Conservation (phyloP, 2,797 vertebrate species). For the Syngnathus rostellatus region DNA sequence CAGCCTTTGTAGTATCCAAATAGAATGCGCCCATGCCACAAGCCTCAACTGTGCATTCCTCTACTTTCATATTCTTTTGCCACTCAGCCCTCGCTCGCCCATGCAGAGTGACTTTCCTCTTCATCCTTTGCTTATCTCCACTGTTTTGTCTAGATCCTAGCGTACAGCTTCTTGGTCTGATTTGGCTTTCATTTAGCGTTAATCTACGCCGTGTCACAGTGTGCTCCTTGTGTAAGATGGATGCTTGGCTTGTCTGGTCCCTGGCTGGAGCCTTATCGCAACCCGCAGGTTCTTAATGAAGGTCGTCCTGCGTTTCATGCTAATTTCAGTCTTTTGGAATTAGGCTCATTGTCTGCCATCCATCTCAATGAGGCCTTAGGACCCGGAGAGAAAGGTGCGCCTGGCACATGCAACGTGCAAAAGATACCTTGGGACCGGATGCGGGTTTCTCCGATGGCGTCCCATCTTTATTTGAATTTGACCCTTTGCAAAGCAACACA, state of each 20-base stretch:
- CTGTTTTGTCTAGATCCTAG: constrained; percentile 5
- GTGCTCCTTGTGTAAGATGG: constrained; percentile 60
- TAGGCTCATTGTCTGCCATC: constrained; percentile 23
- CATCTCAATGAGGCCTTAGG: constrained; percentile 10
- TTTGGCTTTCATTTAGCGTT: constrained; percentile 67
- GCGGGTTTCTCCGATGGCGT: too few species aligned
- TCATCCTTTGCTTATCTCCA: constrained; percentile 28
- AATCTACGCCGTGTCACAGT: constrained; percentile 57
- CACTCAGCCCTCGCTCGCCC: neutral
- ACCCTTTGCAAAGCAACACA: neutral
- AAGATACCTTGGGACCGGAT: too few species aligned
- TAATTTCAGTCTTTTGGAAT: constrained; percentile 51
- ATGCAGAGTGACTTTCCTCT: constrained; percentile 20
- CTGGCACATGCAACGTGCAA: too few species aligned
- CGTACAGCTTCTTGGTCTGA: constrained; percentile 32
- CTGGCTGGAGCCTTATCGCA: constrained; percentile 55
- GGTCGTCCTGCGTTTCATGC: constrained; percentile 43
- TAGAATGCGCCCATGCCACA: too few species aligned
- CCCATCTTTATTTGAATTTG: neutral
- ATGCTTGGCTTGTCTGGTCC: constrained; percentile 45
- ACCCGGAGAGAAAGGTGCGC: neutral
- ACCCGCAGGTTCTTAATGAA: constrained; percentile 57
- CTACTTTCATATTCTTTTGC: neutral
- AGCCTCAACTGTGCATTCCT: neutral
- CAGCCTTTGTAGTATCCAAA: neutral